Percentiles rank a stretch among this genome's conserved stretches.
Conservation (phyloP, 2,113 vertebrate genomes). For the Phainopepla nitens region DNA sequence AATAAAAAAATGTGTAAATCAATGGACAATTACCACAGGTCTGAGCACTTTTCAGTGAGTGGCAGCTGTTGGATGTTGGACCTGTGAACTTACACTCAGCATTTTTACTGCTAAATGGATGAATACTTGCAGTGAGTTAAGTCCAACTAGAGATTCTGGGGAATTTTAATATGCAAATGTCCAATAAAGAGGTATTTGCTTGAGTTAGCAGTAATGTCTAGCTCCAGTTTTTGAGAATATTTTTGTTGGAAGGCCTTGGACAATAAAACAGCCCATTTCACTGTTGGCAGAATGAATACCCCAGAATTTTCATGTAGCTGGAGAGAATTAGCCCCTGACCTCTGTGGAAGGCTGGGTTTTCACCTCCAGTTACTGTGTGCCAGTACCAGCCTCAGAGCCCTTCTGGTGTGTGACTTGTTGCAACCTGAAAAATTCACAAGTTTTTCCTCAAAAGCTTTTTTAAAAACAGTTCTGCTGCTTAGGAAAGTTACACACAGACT, state of each 20-base stretch:
- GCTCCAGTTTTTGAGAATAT: not conserved
- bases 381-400: slow-evolving; percentile 15
- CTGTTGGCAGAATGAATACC: not conserved
- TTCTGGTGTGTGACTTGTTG: slow-evolving; percentile 37
- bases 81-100: not conserved
- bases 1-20: not conserved
- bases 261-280: not conserved
- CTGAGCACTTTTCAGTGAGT: not conserved
- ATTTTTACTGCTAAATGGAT: not conserved
- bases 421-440: slow-evolving; percentile 44
- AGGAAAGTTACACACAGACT: not conserved
- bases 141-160: not conserved
- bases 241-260: not conserved
- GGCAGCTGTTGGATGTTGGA: not conserved
- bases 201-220: not conserved
- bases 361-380: not conserved
- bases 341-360: not conserved
- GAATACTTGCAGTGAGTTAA: not conserved
- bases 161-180: not conserved
- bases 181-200: not conserved
- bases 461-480: slow-evolving; percentile 6
- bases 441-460: slow-evolving; percentile 29
- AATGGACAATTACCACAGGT: not conserved
- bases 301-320: not conserved
- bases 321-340: slow-evolving; percentile 8